Evolutionary conservation across 2,888 invertebrate genomes (phyloP), one percentile per base, ranked within the genome.

Genomic region (Hydriomena furcata): DNA sequence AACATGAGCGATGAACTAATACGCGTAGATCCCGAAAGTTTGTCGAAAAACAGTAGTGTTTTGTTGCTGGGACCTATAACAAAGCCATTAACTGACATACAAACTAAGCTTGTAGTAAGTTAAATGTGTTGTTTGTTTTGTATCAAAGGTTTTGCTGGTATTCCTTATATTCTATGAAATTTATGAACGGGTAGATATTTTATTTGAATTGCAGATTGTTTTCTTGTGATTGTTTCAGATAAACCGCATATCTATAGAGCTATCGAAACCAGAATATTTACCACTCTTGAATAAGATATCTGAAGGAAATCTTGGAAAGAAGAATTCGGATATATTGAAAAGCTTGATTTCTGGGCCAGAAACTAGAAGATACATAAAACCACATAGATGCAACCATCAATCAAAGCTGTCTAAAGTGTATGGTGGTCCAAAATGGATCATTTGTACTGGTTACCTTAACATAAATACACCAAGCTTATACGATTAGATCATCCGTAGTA

Each of bases 381-480:
- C 89, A 13, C 88, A 90, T 49, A 70, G 89, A 65, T 90, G 89
- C 52, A 90, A 89, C 55, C 79, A 88, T 52, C 87, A 85, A 60
- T 84, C 89, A 4, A 76, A 73, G 57, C 60, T 87, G 5, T 68
- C 87, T 1, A 77, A 61, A 67, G 37, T 87, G 37, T 82, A 84
- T 52, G 79, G 79, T 7, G 87, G 88, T 2, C 84, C 87, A 7
- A 88, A 84, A 60, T 90, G 89, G 89, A 52, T 89, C 25, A 71
- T 90, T 52, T 90, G 89, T 58, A 86, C 86, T 25, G 89, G 89
- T 36, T 90, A 90, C 59, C 58, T 90, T 32, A 88, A 88, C 65
- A 11, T 89, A 44, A 90, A 90, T 62, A 78, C 70, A 27, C 85
- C 88, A 10, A 89, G 88, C 60, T 61, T 84, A 41, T 90, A 90